Evolutionary conservation across 2,888 invertebrate genomes (phyloP).

Genomic region (Cantharis lateralis): DNA sequence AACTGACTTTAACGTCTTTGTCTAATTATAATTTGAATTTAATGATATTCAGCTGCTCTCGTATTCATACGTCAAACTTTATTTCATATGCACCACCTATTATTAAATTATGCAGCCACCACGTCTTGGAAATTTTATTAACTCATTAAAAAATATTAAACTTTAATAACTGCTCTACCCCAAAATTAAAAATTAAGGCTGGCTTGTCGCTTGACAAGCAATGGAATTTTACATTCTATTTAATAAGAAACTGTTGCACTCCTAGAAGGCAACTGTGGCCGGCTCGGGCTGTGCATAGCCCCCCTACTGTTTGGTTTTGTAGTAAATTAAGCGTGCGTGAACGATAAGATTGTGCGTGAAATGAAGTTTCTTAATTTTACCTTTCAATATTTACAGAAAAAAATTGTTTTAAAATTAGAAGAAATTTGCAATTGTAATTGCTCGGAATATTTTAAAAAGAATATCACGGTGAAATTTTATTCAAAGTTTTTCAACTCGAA

Average conservation of each 20-base stretch:
- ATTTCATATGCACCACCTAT: neutral
- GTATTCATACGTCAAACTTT: neutral
- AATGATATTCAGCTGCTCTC: neutral
- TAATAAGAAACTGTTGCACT: too few relatives aligned
- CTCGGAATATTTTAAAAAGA: constrained; percentile 6
- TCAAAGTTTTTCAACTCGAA: constrained; percentile 12
- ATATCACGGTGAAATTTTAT: constrained; percentile 19
- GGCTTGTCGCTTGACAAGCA: too few relatives aligned
- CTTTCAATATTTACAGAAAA: neutral
- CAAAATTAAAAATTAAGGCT: neutral
- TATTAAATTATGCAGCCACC: neutral
- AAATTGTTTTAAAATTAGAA: neutral
- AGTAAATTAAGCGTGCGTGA: neutral
- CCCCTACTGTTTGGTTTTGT: too few relatives aligned
- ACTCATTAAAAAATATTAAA: neutral
- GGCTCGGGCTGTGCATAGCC: too few relatives aligned
- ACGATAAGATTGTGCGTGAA: neutral
- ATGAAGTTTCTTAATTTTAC: neutral
- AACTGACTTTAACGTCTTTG: neutral
- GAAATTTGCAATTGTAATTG: constrained; percentile 21
- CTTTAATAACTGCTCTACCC: neutral
- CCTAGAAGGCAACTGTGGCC: too few relatives aligned
- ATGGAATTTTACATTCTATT: neutral
- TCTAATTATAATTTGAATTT: neutral
- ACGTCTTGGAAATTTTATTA: neutral